A percentile compares a stretch with the other conserved stretches of the same genome.
Conservation (phyloP, 2,888 invertebrate genomes). For the Sphinx pinastri region DNA sequence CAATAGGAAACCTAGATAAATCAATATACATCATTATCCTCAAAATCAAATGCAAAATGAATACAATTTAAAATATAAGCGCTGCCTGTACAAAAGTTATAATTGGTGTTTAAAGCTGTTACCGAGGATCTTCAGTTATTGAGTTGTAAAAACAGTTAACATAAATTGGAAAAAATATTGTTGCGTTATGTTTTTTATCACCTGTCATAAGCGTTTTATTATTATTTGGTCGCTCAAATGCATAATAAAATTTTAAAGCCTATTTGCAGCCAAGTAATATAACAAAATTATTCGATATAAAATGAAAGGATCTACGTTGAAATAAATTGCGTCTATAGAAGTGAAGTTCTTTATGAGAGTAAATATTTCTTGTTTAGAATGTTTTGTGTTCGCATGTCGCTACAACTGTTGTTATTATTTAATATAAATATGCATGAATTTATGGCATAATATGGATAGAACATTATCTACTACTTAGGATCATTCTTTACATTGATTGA, state of each 20-base stretch:
- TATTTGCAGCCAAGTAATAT: conserved; percentile 65
- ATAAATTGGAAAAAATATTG: conserved; percentile 79
- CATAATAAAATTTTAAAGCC: conserved; percentile 73
- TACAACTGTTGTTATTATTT: neutral
- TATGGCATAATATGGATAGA: neutral
- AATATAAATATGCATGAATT: neutral
- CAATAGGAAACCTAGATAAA: neutral
- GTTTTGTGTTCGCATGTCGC: neutral
- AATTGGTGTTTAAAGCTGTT: conserved; percentile 75
- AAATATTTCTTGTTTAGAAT: conserved; percentile 2
- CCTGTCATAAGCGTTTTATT: conserved; percentile 76
- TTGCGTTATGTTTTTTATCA: conserved; percentile 70
- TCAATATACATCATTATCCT: neutral
- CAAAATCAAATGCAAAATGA: neutral
- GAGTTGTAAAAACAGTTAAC: conserved; percentile 78
- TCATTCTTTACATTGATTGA: too few relatives aligned
- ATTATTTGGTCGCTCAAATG: conserved; percentile 75
- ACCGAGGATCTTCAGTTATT: conserved; percentile 68
- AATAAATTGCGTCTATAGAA: conserved; percentile 47
- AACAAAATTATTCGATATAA: conserved; percentile 58
- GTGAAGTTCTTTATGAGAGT: conserved; percentile 30
- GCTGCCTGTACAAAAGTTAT: conserved; percentile 61
- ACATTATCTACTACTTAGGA: too few relatives aligned
- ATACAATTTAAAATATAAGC: conserved; percentile 41
- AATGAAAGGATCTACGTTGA: conserved; percentile 49